Percentiles rank a stretch among this genome's conserved stretches.
Evolutionary conservation across 2,888 invertebrate genomes (phyloP).

Genomic region (Pristionchus exspectatus): DNA sequence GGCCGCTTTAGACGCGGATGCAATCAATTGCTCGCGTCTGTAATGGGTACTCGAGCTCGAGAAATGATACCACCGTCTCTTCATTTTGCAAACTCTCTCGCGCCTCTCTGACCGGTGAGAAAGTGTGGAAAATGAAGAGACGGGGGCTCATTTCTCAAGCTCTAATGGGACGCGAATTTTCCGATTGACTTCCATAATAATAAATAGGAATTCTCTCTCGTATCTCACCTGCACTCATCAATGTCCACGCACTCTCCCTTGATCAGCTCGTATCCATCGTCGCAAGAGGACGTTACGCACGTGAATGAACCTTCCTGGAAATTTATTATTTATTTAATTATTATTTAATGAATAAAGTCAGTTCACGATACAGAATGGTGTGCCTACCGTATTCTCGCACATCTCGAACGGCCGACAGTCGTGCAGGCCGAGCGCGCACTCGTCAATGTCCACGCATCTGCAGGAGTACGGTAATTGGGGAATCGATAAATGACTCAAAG

Average conservation of each 20-base stretch:
- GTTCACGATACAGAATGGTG: neutral
- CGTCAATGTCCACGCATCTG: constrained; percentile 74
- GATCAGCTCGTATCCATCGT: constrained; percentile 65
- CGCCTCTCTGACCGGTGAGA: too few species aligned
- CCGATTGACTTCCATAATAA: too few species aligned
- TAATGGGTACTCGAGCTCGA: too few species aligned
- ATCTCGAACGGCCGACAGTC: constrained; percentile 80
- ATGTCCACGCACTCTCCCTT: constrained; percentile 70
- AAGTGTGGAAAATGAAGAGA: too few species aligned
- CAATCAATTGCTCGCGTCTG: too few species aligned
- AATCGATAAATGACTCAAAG: neutral
- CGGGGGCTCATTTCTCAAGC: too few species aligned
- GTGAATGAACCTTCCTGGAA: constrained; percentile 68
- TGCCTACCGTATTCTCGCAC: constrained; percentile 70
- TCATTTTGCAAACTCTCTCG: too few species aligned
- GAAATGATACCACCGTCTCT: too few species aligned
- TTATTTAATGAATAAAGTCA: neutral
- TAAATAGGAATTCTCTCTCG: too few species aligned
- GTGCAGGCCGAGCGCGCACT: constrained; percentile 70
- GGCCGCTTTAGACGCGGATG: neutral
- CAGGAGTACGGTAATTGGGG: neutral
- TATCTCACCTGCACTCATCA: constrained; percentile 65
- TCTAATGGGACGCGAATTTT: too few species aligned
- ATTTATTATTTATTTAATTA: too few species aligned
- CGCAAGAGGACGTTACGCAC: constrained; percentile 69